phyloP scores from a whole-genome alignment of 2,888 invertebrate species.

The Tuta absoluta region DNA sequence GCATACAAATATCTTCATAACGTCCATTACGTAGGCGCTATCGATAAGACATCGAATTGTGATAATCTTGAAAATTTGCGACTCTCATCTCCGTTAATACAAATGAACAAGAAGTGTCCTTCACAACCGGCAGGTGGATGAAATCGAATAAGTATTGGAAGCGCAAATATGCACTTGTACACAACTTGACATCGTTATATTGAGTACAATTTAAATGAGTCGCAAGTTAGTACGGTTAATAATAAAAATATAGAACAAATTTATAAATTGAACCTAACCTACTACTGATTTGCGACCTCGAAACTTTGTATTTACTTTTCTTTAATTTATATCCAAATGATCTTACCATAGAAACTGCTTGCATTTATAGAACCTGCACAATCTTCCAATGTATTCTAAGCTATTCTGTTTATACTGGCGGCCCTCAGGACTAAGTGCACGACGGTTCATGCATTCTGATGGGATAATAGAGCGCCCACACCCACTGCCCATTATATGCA shows the following conservation, averaged over 20 bases:
- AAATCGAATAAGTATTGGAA: neutral
- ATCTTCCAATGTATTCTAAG: slow-evolving; percentile 23
- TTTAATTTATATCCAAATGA: neutral
- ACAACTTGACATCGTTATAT: no score
- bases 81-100: neutral
- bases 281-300: no score
- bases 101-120: neutral
- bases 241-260: no score
- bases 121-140: neutral
- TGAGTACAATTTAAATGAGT: no score
- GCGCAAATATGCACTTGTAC: neutral
- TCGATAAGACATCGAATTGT: neutral
- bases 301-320: neutral
- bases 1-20: slow-evolving; percentile 28
- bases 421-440: slow-evolving; percentile 31
- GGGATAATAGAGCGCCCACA: slow-evolving; percentile 60
- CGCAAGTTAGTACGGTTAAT: no score
- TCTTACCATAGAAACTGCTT: neutral
- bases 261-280: no score
- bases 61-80: neutral
- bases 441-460: slow-evolving; percentile 49
- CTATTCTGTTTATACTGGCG: slow-evolving; percentile 17
- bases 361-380: slow-evolving; percentile 24
- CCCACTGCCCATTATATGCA: slow-evolving; percentile 75
- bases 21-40: neutral